Evolutionary conservation across 2,797 vertebrate species (phyloP).

Genomic region (Lindbergichthys nudifrons): DNA sequence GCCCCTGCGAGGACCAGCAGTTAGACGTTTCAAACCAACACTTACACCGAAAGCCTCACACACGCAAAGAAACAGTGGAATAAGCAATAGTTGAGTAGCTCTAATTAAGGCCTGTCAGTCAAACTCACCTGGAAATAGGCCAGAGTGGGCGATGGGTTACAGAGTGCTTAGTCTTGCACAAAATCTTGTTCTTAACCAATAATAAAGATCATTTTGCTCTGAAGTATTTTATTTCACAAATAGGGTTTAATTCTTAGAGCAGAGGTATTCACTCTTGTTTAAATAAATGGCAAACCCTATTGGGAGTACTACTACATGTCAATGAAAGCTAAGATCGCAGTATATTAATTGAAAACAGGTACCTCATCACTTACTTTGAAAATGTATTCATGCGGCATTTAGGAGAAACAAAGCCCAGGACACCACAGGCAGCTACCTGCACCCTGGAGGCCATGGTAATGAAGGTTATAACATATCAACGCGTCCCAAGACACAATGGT

Average conservation of each 20-base stretch:
- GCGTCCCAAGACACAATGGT: slow-evolving; percentile 60
- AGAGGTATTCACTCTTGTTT: background rate
- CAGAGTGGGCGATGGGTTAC: slow-evolving; percentile 61
- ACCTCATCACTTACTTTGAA: slow-evolving; percentile 52
- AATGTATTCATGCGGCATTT: slow-evolving; percentile 72
- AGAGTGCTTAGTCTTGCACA: slow-evolving; percentile 22
- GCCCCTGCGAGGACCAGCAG: slow-evolving; percentile 10
- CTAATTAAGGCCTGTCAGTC: slow-evolving; percentile 75
- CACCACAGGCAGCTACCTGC: slow-evolving; percentile 52
- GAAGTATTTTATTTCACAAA: background rate
- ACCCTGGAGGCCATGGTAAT: slow-evolving; percentile 51
- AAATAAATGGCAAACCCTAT: background rate
- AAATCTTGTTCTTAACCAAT: slow-evolving; percentile 4
- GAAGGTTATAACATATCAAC: slow-evolving; percentile 69
- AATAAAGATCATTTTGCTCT: slow-evolving; percentile 15
- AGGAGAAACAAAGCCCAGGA: slow-evolving; percentile 54
- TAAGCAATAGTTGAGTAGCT: slow-evolving; percentile 47
- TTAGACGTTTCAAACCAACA: slow-evolving; percentile 12
- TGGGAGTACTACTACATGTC: slow-evolving; percentile 10
- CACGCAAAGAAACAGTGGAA: slow-evolving; percentile 25
- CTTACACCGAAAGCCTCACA: background rate
- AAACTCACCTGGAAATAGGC: slow-evolving; percentile 74
- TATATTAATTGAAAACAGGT: slow-evolving; percentile 35
- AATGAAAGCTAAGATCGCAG: slow-evolving; percentile 13
- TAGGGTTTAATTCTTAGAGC: background rate